Conservation (phyloP, 2,797 vertebrate genomes). For the Enteromius treurensis region DNA sequence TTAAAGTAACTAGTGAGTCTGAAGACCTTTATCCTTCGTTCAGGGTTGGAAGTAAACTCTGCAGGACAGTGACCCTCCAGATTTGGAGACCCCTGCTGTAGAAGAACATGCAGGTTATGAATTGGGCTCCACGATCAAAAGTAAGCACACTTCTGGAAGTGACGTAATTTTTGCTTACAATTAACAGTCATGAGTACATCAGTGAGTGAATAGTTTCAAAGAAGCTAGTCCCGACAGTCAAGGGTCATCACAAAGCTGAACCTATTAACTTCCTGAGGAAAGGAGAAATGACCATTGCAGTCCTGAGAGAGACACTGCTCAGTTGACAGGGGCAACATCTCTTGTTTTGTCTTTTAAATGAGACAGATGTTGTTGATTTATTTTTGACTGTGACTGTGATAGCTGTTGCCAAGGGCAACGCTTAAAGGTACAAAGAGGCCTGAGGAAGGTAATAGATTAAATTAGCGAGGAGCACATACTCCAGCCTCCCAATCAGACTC, state of each 20-base stretch:
- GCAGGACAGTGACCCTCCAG: neutral
- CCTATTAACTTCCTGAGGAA: neutral
- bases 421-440: constrained; percentile 3
- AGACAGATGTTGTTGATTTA: neutral
- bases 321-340: neutral
- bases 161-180: neutral
- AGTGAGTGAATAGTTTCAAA: neutral
- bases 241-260: neutral
- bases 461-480: constrained; percentile 45
- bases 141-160: neutral
- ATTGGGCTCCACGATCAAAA: neutral
- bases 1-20: neutral
- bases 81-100: neutral
- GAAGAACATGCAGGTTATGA: neutral
- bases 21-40: neutral
- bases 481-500: constrained; percentile 29
- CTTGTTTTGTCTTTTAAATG: neutral
- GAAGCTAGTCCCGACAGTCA: neutral
- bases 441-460: constrained; percentile 61
- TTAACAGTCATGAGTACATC: neutral
- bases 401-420: constrained; percentile 2
- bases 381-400: constrained; percentile 3
- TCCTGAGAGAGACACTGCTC: neutral
- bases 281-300: neutral
- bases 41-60: neutral